phyloP scores from a whole-genome alignment of 2,113 vertebrate species.

The Maccullochella peelii region DNA sequence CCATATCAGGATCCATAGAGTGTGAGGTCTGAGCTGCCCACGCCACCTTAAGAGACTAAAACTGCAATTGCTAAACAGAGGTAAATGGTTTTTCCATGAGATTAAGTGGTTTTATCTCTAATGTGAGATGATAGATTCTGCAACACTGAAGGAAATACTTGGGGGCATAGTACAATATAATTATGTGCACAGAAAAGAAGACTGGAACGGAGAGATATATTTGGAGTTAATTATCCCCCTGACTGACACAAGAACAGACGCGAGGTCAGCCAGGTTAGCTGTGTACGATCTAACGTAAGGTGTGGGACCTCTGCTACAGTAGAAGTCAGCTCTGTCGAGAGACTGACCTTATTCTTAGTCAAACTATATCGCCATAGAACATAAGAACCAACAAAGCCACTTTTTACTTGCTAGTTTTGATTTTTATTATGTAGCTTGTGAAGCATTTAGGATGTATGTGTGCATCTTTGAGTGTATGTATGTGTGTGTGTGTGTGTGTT shows the following conservation, averaged over 20 bases:
- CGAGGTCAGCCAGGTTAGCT: constrained; percentile 55
- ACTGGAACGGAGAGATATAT: constrained; percentile 51
- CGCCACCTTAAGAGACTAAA: constrained; percentile 81
- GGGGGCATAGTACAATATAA: constrained; percentile 47
- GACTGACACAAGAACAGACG: constrained; percentile 50
- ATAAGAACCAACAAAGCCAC: constrained; percentile 49
- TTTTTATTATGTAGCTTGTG: constrained; percentile 48
- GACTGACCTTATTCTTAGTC: constrained; percentile 43
- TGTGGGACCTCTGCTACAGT: constrained; percentile 38
- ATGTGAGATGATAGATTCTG: constrained; percentile 59
- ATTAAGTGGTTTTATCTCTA: constrained; percentile 64
- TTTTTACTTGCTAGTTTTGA: constrained; percentile 57
- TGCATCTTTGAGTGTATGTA: constrained; percentile 25
- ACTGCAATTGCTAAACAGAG: constrained; percentile 83
- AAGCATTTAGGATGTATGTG: constrained; percentile 48
- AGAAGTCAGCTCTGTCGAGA: constrained; percentile 37
- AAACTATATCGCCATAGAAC: constrained; percentile 33
- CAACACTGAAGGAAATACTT: constrained; percentile 50
- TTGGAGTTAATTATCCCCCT: constrained; percentile 66
- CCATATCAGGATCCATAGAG: constrained; percentile 97
- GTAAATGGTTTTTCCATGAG: constrained; percentile 83
- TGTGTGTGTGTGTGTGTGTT: constrained; percentile 31
- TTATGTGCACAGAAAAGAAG: constrained; percentile 60
- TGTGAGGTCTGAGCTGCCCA: constrained; percentile 93
- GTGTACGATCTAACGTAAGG: constrained; percentile 28